Percentiles rank a stretch among this genome's conserved stretches.
These are phyloP conservation scores for Leptatherina wallacei DNA, from an alignment of 2,797 vertebrate species.

Conservation along the genomic window DNA sequence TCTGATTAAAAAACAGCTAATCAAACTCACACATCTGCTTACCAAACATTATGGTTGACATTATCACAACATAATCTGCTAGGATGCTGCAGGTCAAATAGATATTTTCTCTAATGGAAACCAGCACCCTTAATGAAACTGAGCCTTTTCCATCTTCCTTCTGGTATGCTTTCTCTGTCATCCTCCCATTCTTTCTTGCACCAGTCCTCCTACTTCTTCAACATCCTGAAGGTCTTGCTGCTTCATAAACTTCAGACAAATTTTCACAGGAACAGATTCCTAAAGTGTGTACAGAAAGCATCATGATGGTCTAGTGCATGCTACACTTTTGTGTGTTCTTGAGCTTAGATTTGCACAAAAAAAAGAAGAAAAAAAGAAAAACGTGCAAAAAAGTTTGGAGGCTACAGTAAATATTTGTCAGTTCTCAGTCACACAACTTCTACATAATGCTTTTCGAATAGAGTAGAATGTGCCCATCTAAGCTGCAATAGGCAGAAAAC, in stretches of 20 bases:
- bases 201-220: background rate
- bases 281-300: constrained; percentile 34
- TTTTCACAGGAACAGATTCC: constrained; percentile 38
- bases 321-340: constrained; percentile 14
- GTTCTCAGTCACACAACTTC: constrained; percentile 2
- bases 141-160: background rate
- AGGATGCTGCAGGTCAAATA: constrained; percentile 7
- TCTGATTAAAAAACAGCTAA: constrained; percentile 2
- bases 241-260: constrained; percentile 28
- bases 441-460: constrained; percentile 7
- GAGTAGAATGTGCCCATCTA: background rate
- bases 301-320: constrained; percentile 38
- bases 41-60: constrained; percentile 7
- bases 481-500: too few species aligned
- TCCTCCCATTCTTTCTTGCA: background rate
- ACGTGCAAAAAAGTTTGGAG: background rate
- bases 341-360: constrained; percentile 13
- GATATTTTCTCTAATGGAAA: constrained; percentile 6
- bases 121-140: constrained; percentile 15
- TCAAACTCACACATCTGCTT: background rate
- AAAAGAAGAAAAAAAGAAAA: constrained; percentile 12
- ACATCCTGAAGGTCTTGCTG: constrained; percentile 28
- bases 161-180: background rate
- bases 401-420: constrained; percentile 23
- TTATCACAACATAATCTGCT: background rate